Evolutionary conservation across 2,888 invertebrate genomes (phyloP), one percentile per base, ranked within the genome.

Genomic region (Bimastos eiseni): DNA sequence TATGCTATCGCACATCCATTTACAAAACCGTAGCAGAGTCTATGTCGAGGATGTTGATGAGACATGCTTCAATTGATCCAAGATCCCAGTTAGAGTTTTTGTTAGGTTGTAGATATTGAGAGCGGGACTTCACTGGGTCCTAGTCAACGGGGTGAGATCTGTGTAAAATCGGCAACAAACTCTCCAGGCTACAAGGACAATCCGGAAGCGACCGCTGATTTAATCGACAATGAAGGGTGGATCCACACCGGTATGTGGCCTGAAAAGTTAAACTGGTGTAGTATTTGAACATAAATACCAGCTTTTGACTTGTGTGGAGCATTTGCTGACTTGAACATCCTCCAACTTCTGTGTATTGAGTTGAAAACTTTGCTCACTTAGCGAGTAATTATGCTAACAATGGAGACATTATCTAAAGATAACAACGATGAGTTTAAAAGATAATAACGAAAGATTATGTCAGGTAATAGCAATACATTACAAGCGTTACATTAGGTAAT

Each of bases 171-270:
- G 0, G 97, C 97, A 33, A 95, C 97, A 89, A 96, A 97, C 21
- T 97, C 97, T 97, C 97, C 97, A 97, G 98, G 0, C 0, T 98
- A 98, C 94, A 96, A 97, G 94, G 97, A 97, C 2, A 97, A 97
- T 94, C 96, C 96, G 91, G 95, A 96, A 38, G 96, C 97, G 2
- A 97, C 97, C 1, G 95, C 95, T 33, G 95, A 95, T 15, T 96
- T 96, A 0, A 95, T 97, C 37, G 97, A 97, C 93, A 94, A 95
- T 36, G 97, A 97, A 88, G 97, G 98, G 0, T 98, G 97, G 97
- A 95, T 97, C 21, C 97, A 97, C 88, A 94, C 95, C 36, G 98
- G 98, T 0, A 38, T 33, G 36, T 34, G 41, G 15, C 15, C 34
- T 6, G n/a, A 19, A 86, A n/a, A 33, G 21, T 86, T 24, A 2